phyloP scores from a whole-genome alignment of 2,888 invertebrate genomes.

The Norana najaformis region DNA sequence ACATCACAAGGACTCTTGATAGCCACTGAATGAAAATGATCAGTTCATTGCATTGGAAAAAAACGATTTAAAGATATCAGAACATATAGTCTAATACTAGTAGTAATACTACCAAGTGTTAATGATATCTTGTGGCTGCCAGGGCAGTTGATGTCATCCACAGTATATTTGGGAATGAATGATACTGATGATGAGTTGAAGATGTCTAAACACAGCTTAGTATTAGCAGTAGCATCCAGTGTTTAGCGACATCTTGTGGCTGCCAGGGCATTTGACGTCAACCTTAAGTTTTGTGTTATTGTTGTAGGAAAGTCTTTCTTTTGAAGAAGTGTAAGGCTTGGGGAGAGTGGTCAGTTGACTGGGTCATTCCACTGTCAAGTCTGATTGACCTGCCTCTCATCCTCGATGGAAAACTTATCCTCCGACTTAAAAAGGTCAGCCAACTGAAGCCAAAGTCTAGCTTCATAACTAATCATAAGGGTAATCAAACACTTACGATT shows the following conservation, averaged over 20 bases:
- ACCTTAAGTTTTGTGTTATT: neutral
- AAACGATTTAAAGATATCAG: no score
- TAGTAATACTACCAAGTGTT: no score
- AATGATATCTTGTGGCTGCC: no score
- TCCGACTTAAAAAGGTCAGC: conserved; percentile 76
- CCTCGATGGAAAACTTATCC: conserved; percentile 69
- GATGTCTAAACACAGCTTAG: no score
- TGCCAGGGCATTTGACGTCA: neutral
- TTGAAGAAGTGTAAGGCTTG: conserved; percentile 73
- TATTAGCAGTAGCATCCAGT: neutral
- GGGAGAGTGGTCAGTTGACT: conserved; percentile 78
- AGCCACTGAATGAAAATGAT: no score
- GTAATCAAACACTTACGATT: neutral
- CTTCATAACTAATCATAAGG: neutral
- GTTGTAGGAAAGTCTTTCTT: conserved; percentile 73
- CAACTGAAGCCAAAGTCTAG: neutral
- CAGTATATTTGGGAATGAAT: no score
- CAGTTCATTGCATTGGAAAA: no score
- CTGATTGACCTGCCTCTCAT: conserved; percentile 72
- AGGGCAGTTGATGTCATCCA: no score
- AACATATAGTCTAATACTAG: no score
- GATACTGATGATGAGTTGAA: no score
- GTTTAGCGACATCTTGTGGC: neutral
- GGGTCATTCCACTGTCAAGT: conserved; percentile 75
- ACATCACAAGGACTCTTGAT: no score